A percentile compares a stretch with the other conserved stretches of the same genome.
phyloP scores from a whole-genome alignment of 2,113 vertebrate species.

The Crotophaga sulcirostris region DNA sequence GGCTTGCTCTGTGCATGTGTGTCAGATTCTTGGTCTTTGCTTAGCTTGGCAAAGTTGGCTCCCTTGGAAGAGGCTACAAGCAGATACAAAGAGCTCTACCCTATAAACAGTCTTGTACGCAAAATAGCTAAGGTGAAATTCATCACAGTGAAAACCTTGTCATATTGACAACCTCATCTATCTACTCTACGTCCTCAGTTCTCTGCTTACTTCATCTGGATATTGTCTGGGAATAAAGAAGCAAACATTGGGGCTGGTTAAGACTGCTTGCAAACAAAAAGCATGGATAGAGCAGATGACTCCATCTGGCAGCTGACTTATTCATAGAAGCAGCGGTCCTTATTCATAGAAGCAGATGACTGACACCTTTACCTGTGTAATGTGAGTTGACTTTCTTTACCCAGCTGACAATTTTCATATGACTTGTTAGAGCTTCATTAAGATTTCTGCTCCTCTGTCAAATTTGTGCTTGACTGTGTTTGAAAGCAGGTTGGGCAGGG shows the following conservation, averaged over 20 bases:
- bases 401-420: neutral
- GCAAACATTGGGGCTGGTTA: neutral
- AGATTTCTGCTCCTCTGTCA: neutral
- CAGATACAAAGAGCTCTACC: neutral
- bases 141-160: neutral
- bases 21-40: neutral
- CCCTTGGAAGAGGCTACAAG: neutral
- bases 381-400: neutral
- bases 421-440: neutral
- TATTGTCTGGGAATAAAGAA: neutral
- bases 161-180: neutral
- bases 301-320: neutral
- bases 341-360: neutral
- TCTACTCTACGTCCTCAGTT: neutral
- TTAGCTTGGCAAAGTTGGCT: neutral
- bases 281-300: neutral
- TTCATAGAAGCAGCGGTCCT: neutral
- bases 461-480: neutral
- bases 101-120: neutral
- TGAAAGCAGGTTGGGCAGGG: neutral
- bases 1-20: neutral
- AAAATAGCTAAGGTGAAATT: neutral
- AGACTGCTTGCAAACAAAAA: neutral
- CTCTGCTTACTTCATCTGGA: neutral
- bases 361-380: neutral